Evolutionary conservation across 2,797 vertebrate genomes (phyloP).

Genomic region (Xenentodon cancila): DNA sequence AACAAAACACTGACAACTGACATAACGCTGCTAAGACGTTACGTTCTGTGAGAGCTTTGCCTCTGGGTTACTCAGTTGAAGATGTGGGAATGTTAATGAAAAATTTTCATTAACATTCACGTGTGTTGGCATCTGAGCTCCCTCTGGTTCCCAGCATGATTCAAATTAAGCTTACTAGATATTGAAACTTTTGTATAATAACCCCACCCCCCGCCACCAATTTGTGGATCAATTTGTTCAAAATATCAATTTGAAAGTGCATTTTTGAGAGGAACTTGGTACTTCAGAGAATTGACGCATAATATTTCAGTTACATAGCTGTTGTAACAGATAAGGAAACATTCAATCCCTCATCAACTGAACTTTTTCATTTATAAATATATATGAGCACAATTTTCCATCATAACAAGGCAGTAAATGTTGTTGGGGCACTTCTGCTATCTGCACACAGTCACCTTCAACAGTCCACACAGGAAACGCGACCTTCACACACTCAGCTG

Average conservation of each 20-base stretch:
- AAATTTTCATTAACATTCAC: too few species aligned
- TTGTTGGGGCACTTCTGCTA: conserved; percentile 9
- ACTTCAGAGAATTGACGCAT: conserved; percentile 5
- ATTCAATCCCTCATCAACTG: too few species aligned
- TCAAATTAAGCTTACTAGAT: conserved; percentile 45
- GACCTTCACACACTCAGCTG: conserved; percentile 7
- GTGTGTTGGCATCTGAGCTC: too few species aligned
- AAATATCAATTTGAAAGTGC: conserved; percentile 35
- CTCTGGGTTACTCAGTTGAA: too few species aligned
- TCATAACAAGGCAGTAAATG: conserved; percentile 1
- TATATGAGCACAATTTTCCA: conserved; percentile 25
- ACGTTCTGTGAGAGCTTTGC: too few species aligned
- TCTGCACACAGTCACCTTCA: conserved; percentile 39
- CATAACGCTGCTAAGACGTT: too few species aligned
- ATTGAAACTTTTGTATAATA: conserved; percentile 37
- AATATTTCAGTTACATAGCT: too few species aligned
- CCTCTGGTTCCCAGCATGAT: too few species aligned
- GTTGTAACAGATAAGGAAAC: too few species aligned
- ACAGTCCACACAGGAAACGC: conserved; percentile 17
- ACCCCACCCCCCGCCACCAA: conserved; percentile 7
- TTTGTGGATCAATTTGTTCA: conserved; percentile 38
- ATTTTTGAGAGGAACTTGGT: conserved; percentile 6
- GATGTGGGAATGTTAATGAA: too few species aligned
- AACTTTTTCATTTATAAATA: conserved; percentile 25
- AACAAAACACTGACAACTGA: too few species aligned